These are phyloP conservation scores for Rhopilema esculentum DNA, from an alignment of 30 jellyfish, hydroid and myxozoan genomes.

Conservation along the genomic window DNA sequence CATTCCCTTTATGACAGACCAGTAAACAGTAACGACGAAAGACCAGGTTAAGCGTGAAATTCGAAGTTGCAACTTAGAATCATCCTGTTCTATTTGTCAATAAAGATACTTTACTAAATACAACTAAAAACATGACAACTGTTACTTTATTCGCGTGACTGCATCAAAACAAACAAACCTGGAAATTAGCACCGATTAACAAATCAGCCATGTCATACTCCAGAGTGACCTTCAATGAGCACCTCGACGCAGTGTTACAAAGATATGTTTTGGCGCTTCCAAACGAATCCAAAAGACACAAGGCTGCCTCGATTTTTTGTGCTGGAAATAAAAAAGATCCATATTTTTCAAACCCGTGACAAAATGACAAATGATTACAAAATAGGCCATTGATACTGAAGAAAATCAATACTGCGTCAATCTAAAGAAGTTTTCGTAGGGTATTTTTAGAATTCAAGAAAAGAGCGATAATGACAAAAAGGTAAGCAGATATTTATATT, in stretches of 20 bases:
- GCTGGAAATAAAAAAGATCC: slow-evolving; percentile 46
- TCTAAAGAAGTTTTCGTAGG: too few species aligned
- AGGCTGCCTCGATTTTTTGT: slow-evolving; percentile 87
- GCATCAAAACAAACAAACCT: slow-evolving; percentile 59
- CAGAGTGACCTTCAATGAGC: slow-evolving; percentile 63
- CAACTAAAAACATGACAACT: background rate
- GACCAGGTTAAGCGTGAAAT: too few species aligned
- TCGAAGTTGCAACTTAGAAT: too few species aligned
- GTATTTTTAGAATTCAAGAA: too few species aligned
- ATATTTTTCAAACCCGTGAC: too few species aligned
- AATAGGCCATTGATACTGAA: too few species aligned
- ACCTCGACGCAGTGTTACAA: slow-evolving; percentile 83
- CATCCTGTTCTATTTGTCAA: too few species aligned
- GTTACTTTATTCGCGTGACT: background rate
- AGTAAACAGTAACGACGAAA: too few species aligned
- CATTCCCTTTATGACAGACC: too few species aligned
- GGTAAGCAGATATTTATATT: background rate
- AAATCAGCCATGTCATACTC: slow-evolving; percentile 91
- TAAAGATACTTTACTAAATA: too few species aligned
- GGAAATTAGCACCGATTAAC: slow-evolving; percentile 82
- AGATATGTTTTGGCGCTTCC: slow-evolving; percentile 86
- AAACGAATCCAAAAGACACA: slow-evolving; percentile 86
- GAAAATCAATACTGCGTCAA: too few species aligned
- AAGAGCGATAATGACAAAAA: background rate
- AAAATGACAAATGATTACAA: too few species aligned